These are phyloP conservation scores for Chouioia cunea DNA, from an alignment of 2,888 invertebrate species.

Conservation along the genomic window DNA sequence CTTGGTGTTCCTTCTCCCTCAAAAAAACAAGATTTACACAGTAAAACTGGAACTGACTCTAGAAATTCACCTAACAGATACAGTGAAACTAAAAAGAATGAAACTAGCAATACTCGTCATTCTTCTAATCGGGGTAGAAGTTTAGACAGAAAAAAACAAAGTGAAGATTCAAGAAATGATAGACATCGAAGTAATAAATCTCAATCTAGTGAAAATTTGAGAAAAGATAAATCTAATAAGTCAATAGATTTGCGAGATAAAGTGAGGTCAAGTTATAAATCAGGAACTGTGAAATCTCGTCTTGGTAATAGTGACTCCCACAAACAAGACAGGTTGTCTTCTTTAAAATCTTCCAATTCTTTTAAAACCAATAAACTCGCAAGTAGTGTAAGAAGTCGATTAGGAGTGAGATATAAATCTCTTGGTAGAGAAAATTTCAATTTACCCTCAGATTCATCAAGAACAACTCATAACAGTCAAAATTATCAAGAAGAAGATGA, in stretches of 20 bases:
- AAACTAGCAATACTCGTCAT: constrained; percentile 49
- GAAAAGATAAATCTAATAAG: constrained; percentile 49
- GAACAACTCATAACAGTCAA: constrained; percentile 68
- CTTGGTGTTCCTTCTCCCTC: constrained; percentile 56
- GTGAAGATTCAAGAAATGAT: constrained; percentile 45
- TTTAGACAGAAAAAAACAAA: constrained; percentile 40
- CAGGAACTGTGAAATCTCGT: constrained; percentile 59
- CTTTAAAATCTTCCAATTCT: constrained; percentile 38
- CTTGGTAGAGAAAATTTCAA: constrained; percentile 9
- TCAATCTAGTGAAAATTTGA: constrained; percentile 47
- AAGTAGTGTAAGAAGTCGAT: constrained; percentile 63
- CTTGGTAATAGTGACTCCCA: constrained; percentile 52
- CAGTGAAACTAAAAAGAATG: constrained; percentile 48
- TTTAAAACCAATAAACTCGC: constrained; percentile 45
- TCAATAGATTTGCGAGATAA: constrained; percentile 38
- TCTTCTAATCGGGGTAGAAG: constrained; percentile 47
- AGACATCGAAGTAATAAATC: constrained; percentile 44
- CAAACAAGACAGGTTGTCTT: constrained; percentile 29
- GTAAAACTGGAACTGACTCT: constrained; percentile 28
- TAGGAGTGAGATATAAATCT: constrained; percentile 51
- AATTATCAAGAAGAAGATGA: constrained; percentile 75
- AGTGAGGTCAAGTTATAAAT: constrained; percentile 29
- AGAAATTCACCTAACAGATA: constrained; percentile 43
- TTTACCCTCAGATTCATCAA: constrained; percentile 21
- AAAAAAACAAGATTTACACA: constrained; percentile 56